Evolutionary conservation across 2,888 invertebrate genomes (phyloP).

Genomic region (Drosophila falleni): DNA sequence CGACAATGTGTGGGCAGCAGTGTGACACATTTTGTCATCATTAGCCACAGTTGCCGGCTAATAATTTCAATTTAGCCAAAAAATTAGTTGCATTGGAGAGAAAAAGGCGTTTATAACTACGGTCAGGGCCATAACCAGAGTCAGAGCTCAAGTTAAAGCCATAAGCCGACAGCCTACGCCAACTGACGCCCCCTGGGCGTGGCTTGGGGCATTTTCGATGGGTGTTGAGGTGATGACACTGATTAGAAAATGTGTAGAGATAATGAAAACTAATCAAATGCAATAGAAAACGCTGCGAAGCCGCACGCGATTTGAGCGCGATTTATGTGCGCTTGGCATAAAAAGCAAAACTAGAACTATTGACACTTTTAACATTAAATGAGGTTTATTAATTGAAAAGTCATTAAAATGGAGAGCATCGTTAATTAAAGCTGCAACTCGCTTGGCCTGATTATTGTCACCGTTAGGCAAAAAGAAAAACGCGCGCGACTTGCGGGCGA

Average conservation of each 20-base stretch:
- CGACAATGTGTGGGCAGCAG: slow-evolving; percentile 68
- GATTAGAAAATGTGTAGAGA: slow-evolving; percentile 66
- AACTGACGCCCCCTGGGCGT: slow-evolving; percentile 43
- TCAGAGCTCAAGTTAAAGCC: slow-evolving; percentile 21
- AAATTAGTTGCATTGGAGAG: slow-evolving; percentile 62
- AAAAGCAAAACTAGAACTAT: background rate
- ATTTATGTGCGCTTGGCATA: slow-evolving; percentile 24
- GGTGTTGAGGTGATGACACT: slow-evolving; percentile 75
- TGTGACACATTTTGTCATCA: slow-evolving; percentile 83
- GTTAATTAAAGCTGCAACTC: background rate
- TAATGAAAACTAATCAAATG: slow-evolving; percentile 18
- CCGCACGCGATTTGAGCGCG: slow-evolving; percentile 14
- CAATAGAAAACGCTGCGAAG: slow-evolving; percentile 13
- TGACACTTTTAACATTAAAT: slow-evolving; percentile 9
- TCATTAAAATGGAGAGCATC: slow-evolving; percentile 6
- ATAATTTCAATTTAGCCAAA: slow-evolving; percentile 79
- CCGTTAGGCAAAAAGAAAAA: background rate
- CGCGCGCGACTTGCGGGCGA: slow-evolving; percentile 14
- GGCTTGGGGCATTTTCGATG: slow-evolving; percentile 41
- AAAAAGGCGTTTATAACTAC: slow-evolving; percentile 68
- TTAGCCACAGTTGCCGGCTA: slow-evolving; percentile 81
- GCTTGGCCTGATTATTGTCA: slow-evolving; percentile 9
- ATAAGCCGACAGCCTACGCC: slow-evolving; percentile 72
- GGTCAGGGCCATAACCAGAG: slow-evolving; percentile 40
- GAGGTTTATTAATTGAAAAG: slow-evolving; percentile 13